Base-by-base conservation (phyloP, 2,797 vertebrate species). In the Threskiornis aethiopicus region DNA sequence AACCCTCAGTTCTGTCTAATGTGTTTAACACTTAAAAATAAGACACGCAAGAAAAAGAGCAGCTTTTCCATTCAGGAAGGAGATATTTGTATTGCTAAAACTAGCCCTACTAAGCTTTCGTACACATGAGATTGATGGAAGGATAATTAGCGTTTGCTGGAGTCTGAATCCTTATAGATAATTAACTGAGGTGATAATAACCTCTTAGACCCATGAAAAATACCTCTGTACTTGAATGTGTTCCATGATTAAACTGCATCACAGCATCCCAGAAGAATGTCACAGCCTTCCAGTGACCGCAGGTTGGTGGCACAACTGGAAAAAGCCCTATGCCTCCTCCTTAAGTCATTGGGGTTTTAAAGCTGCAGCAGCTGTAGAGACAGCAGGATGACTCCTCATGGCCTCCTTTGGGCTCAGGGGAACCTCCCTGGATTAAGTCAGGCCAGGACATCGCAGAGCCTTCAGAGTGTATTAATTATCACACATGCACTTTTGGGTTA, bases 111-210 rank as follows among this genome's bases (percentile, higher is more conserved):
- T 61, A 90, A 67, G 67, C 57, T 89, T 92, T 75, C 10, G 3
- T 90, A 81, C 92, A 28, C 67, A 75, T 67, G 71, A 93, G 75
- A 95, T 49, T 87, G 55, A 87, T 80, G 69, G 78, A 67, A 85
- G 67, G 64, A 78, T 89, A 93, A 97, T 95, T 95, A 97, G 94
- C 16, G 0, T 84, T 94, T 80, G 41, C 67, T 78, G 71, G 58
- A 81, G 44, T 61, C 70, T 85, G 84, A 95, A 80, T 90, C 71
- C 61, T 85, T 87, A 80, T 59, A 92, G 87, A 90, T 93, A 96
- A 95, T 96, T 96, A 96, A 94, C 75, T 80, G 94, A 95, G 78
- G 84, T 90, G 84, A 79, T 85, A 92, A 94, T 89, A 92, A 93
- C 75, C 28, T 94, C 83, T 59, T 82, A 93, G 59, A 87, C 24